Base-by-base conservation (phyloP, 2,888 invertebrate genomes). In the Polymixis lichenea region DNA sequence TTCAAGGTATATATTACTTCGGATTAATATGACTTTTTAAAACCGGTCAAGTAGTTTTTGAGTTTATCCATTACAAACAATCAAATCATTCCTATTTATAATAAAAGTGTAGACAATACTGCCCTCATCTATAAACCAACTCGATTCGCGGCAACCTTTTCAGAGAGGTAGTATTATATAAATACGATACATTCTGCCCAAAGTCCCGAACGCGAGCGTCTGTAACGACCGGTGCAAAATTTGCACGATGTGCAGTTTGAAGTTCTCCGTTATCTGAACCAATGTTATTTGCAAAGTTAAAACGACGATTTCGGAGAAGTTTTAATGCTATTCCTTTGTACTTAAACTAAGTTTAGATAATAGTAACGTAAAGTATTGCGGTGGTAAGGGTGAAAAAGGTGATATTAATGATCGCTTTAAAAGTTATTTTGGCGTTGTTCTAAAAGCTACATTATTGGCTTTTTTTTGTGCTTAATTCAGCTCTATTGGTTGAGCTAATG, bases 231-330 rank as follows among this genome's bases (percentile, higher is more conserved):
- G 53, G 71, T 76, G 70, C n/a, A 83, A 80, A 75, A 77, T 86
- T 62, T 62, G 60, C 65, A 66, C 80, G 62, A 70, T 60, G 71
- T 77, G 80, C 80, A 80, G 69, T 70, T 71, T 75, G 56, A 68
- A 80, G 55, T 82, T 68, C 58, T 55, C 75, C 77, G 77, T 77
- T 86, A 86, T 80, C 72, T 80, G 46, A 70, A 38, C 68, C 61
- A 67, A 72, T 61, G 72, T 64, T 86, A 86, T 65, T 86, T 67
- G 65, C 75, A 74, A 85, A 80, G 84, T 79, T 86, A 56, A 68
- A 75, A 60, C 73, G 73, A 60, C 58, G 60, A 74, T 73, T 86
- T 69, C 43, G 11, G 15, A 25, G 64, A 84, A 84, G 72, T 83
- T 83, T 86, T 72, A 79, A 83, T 80, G 76, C 53, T 61, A 82